These are phyloP conservation scores for Phrynocephalus versicolor DNA, from an alignment of 2,113 vertebrate genomes.

Conservation along the genomic window DNA sequence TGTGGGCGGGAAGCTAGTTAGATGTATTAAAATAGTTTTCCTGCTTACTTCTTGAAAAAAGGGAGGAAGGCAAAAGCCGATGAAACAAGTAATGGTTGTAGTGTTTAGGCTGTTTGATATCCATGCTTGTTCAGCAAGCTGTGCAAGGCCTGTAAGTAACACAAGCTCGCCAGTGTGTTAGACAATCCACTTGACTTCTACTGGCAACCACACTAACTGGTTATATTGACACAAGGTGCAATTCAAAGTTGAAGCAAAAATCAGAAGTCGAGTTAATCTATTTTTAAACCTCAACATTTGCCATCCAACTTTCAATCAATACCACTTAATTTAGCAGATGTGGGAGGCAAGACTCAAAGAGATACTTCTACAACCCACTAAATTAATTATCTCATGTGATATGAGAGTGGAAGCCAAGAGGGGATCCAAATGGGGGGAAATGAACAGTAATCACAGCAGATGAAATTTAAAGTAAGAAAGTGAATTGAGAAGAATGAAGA, in stretches of 20 bases:
- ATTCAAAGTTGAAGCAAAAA: background rate
- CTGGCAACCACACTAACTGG: background rate
- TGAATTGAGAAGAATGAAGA: background rate
- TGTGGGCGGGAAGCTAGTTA: background rate
- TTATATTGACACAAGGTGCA: background rate
- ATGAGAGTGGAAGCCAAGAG: background rate
- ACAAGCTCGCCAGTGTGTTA: background rate
- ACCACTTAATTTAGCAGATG: slow-evolving; percentile 51
- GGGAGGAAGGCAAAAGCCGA: background rate
- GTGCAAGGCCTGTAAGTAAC: background rate
- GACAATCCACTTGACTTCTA: background rate
- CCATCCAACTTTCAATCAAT: slow-evolving; percentile 57
- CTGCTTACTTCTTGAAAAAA: background rate
- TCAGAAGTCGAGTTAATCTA: slow-evolving; percentile 10
- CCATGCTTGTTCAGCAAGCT: background rate
- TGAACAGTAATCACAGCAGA: rapidly evolving
- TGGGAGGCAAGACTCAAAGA: slow-evolving; percentile 6
- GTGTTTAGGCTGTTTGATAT: background rate
- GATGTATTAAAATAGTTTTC: background rate
- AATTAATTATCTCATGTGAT: slow-evolving; percentile 20
- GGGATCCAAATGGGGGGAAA: slow-evolving; percentile 1
- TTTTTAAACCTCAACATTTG: slow-evolving; percentile 43
- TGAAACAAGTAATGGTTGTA: background rate
- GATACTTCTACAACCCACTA: slow-evolving; percentile 2
- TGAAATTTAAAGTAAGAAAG: slow-evolving; percentile 22